These are phyloP conservation scores for Holcopasites calliopsidis DNA, from an alignment of 1,140 invertebrate genomes.

Conservation along the genomic window DNA sequence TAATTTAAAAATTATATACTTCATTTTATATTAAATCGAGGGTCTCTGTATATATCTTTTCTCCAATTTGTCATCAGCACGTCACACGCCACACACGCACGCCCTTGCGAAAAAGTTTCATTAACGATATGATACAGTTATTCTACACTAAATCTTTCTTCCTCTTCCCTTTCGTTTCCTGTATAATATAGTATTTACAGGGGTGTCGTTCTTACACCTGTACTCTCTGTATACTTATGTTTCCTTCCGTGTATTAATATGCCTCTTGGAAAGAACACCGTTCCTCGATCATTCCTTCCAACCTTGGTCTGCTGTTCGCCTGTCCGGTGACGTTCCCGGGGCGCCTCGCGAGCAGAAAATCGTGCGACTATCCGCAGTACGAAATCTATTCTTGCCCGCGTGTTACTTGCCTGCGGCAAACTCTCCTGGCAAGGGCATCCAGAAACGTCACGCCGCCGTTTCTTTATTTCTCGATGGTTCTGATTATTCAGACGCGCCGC, in stretches of 20 bases:
- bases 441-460: constrained; percentile 4
- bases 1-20: constrained; percentile 66
- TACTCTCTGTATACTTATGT: constrained; percentile 43
- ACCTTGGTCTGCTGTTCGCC: constrained; percentile 48
- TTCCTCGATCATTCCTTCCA: constrained; percentile 31
- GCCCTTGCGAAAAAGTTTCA: constrained; percentile 45
- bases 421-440: too few relatives aligned
- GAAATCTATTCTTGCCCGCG: background rate
- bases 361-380: constrained; percentile 55
- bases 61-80: constrained; percentile 12
- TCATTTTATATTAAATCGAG: constrained; percentile 52
- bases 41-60: background rate
- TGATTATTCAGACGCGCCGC: constrained; percentile 24
- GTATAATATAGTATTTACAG: constrained; percentile 60
- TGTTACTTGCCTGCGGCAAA: too few relatives aligned
- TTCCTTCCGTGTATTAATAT: constrained; percentile 39
- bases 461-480: background rate
- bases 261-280: constrained; percentile 20
- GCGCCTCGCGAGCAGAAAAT: constrained; percentile 29
- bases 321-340: constrained; percentile 28
- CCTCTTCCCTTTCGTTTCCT: constrained; percentile 9
- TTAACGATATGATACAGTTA: constrained; percentile 71
- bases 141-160: constrained; percentile 49
- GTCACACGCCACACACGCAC: constrained; percentile 16
- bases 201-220: constrained; percentile 53